Evolutionary conservation across 2,888 invertebrate species (phyloP).

Genomic region (Agrochola macilenta): DNA sequence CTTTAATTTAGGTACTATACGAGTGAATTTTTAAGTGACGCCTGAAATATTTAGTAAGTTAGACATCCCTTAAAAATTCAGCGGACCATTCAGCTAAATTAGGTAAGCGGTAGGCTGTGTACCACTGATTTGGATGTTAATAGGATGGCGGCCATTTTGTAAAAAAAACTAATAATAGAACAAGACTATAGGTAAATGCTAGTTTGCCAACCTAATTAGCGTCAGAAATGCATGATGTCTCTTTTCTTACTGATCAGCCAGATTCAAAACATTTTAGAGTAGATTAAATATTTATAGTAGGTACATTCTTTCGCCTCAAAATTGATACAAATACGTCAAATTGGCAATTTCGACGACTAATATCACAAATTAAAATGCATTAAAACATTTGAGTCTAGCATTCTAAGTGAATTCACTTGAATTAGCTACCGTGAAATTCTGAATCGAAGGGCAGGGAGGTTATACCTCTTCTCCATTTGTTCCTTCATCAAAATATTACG

Average conservation of each 20-base stretch:
- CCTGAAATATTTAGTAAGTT: not conserved
- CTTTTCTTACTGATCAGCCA: not conserved
- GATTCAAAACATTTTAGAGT: not conserved
- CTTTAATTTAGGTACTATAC: not conserved
- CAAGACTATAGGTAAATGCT: not conserved
- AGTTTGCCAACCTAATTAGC: not conserved
- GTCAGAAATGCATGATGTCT: not conserved
- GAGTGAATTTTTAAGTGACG: too few relatives aligned
- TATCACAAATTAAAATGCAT: constrained; percentile 22
- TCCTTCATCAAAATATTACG: constrained; percentile 28
- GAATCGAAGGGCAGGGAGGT: not conserved
- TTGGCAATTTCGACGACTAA: not conserved
- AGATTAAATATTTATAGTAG: too few relatives aligned
- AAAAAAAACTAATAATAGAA: not conserved
- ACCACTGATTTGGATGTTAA: not conserved
- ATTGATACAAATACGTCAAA: not conserved
- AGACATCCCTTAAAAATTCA: not conserved
- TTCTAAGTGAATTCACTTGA: constrained; percentile 11
- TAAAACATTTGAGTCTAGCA: not conserved
- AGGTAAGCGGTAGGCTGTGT: not conserved
- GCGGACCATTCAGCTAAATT: not conserved
- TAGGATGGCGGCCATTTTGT: not conserved
- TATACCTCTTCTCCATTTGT: not conserved
- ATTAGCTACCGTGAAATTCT: not conserved
- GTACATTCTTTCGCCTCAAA: not conserved